These are phyloP conservation scores for Zygogramma bicolorata DNA, from an alignment of 2,888 invertebrate genomes.

Conservation along the genomic window DNA sequence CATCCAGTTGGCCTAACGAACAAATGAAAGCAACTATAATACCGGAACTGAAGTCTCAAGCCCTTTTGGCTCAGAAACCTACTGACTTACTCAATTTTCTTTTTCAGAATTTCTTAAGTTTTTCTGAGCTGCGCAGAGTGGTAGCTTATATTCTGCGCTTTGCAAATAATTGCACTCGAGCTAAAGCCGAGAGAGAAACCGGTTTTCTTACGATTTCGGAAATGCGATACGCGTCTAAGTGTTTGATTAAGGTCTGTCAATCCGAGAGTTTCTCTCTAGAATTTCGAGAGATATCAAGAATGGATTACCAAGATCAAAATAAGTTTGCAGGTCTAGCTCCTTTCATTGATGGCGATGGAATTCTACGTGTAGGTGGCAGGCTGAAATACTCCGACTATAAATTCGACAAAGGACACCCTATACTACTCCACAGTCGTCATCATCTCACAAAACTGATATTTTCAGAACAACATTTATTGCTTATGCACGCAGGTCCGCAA, in stretches of 20 bases:
- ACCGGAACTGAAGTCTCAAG: slow-evolving; percentile 12
- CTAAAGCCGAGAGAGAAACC: neutral
- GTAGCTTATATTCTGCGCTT: neutral
- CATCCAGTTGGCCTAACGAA: slow-evolving; percentile 7
- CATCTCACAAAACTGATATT: slow-evolving; percentile 25
- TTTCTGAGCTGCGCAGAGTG: neutral
- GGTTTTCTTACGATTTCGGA: neutral
- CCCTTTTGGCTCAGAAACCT: neutral
- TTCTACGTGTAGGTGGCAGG: slow-evolving; percentile 31
- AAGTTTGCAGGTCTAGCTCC: slow-evolving; percentile 17
- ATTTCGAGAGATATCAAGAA: slow-evolving; percentile 18
- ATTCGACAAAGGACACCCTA: slow-evolving; percentile 33
- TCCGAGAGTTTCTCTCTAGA: slow-evolving; percentile 9
- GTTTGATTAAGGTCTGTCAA: slow-evolving; percentile 6
- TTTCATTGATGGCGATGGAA: slow-evolving; percentile 26
- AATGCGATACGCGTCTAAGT: neutral
- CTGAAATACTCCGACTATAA: slow-evolving; percentile 23
- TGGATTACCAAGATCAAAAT: slow-evolving; percentile 13
- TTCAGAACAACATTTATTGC: too few species aligned
- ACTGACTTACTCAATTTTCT: neutral
- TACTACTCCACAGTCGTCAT: slow-evolving; percentile 23
- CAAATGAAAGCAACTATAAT: neutral
- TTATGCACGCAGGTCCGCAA: too few species aligned
- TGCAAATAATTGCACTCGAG: neutral
- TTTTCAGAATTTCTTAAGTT: neutral